A percentile compares a stretch with the other conserved stretches of the same genome.
phyloP scores from a whole-genome alignment of 2,113 vertebrate genomes.

The Seriola aureovittata region DNA sequence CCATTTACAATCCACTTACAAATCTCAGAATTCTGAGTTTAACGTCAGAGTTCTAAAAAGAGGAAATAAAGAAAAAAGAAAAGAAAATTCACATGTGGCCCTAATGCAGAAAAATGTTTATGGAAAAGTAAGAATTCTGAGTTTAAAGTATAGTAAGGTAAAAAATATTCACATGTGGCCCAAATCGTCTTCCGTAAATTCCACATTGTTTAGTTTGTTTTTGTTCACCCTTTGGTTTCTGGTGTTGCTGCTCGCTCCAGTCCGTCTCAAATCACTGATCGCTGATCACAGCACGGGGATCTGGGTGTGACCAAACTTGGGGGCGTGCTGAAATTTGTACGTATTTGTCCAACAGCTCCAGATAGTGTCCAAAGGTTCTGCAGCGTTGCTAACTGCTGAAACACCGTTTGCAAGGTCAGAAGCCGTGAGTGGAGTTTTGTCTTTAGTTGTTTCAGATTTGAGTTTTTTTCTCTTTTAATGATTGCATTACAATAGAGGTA shows the following conservation, averaged over 20 bases:
- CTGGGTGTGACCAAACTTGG: background rate
- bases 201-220: too few relatives aligned
- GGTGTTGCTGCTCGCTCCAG: background rate
- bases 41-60: too few relatives aligned
- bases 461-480: background rate
- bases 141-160: too few relatives aligned
- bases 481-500: background rate
- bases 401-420: background rate
- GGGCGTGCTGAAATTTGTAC: background rate
- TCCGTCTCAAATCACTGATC: background rate
- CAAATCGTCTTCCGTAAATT: too few relatives aligned
- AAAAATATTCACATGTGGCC: background rate
- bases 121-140: too few relatives aligned
- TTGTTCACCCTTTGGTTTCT: too few relatives aligned
- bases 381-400: rapidly evolving
- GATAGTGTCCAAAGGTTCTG: constrained; percentile 20
- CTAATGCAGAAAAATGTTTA: too few relatives aligned
- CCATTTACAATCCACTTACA: too few relatives aligned
- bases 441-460: background rate
- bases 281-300: background rate
- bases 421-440: background rate
- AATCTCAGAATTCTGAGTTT: too few relatives aligned
- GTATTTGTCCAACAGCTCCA: background rate
- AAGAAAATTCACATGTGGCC: too few relatives aligned
- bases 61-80: too few relatives aligned